These are phyloP conservation scores for Porphyrio hochstetteri DNA, from an alignment of 2,113 vertebrate species.

Conservation along the genomic window DNA sequence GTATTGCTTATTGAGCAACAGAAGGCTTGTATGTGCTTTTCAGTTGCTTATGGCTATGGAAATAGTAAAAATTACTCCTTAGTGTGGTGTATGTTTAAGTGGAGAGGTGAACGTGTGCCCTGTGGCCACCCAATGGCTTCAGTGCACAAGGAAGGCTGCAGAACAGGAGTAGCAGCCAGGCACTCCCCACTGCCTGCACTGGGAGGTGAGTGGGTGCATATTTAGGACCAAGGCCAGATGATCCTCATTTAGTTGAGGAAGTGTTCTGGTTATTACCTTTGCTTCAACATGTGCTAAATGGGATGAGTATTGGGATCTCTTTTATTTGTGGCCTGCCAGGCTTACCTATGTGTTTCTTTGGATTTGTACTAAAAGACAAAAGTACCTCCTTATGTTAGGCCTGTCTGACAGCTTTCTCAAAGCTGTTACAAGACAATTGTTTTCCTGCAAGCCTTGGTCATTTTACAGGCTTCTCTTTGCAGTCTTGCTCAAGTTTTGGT, in stretches of 20 bases:
- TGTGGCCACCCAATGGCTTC: too few species aligned
- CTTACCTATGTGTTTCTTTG: not conserved
- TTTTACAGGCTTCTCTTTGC: not conserved
- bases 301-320: not conserved
- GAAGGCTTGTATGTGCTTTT: not conserved
- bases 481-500: not conserved
- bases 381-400: not conserved
- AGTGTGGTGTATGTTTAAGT: too few species aligned
- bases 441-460: not conserved
- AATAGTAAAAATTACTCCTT: too few species aligned
- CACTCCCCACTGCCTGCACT: fast-evolving
- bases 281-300: fast-evolving
- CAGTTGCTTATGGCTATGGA: not conserved
- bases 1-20: not conserved
- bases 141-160: too few species aligned
- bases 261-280: not conserved
- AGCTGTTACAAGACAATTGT: not conserved
- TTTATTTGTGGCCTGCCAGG: not conserved
- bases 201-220: not conserved
- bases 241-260: not conserved
- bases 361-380: not conserved
- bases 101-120: too few species aligned
- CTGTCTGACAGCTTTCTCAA: not conserved
- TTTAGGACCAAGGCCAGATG: not conserved
- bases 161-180: too few species aligned